Evolutionary conservation across 2,888 invertebrate genomes (phyloP), one percentile per base, ranked within the genome.

Genomic region (Apocheima hispidaria): DNA sequence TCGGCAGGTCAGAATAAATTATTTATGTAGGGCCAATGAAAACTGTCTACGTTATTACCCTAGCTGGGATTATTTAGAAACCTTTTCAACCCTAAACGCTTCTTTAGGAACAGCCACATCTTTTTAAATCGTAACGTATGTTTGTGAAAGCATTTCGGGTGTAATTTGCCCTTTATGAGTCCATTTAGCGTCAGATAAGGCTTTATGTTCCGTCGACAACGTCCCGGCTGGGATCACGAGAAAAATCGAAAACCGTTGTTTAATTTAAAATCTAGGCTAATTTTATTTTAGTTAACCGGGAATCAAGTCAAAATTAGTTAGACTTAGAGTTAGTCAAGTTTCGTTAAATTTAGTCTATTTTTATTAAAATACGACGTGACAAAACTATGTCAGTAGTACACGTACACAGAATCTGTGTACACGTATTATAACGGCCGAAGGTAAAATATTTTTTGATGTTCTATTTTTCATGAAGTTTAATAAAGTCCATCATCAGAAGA

Each of bases 21-120:
- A 83, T 82, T 82, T 83, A 83, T 82, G 76, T 74, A 73, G 66
- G 67, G 74, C 67, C 69, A 83, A 84, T 84, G 84, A 84, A 83
- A 83, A 83, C 71, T 74, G 73, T 71, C 73, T 78, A 68, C 75
- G 72, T 81, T 80, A 80, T 79, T 77, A 77, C 78, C 73, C 71
- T 73, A 73, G 71, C 66, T 68, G 52, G 65, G 64, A 58, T 55
- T 68, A 59, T 69, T 72, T 66, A 70, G 66, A 60, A 71, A 74
- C 74, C 74, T 73, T 73, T 74, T 30, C 65, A 68, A 60, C 56
- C 69, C 36, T 63, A 63, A 70, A 69, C 53, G 65, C 53, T 64
- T 53, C 61, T 69, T 60, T 68, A 65, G 66, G 58, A 61, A 70
- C 63, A 54, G 55, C 60, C 56, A 50, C 23, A 49, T 43, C 26